Base-by-base conservation (phyloP, 1,140 invertebrate genomes). In the Zaprionus ornatus region DNA sequence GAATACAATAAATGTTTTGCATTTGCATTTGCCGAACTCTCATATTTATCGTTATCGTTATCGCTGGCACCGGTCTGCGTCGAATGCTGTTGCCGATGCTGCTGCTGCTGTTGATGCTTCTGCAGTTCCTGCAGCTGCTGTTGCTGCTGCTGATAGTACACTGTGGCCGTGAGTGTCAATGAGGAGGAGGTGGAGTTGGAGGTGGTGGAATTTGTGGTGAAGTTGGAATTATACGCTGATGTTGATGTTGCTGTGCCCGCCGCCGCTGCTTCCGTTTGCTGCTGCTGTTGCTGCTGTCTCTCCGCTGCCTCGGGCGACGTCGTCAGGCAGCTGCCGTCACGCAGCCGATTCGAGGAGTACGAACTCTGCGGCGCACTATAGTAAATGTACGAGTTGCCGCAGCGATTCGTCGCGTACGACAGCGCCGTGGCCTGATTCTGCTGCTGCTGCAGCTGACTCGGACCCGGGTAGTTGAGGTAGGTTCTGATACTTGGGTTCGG, bases 341-440 rank as follows among this genome's bases (percentile, higher is more conserved):
- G 79, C 68, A 90, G 59, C 4, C 85, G 85, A 69, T 90, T 90
- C 64, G 85, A 90, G 40, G 85, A 90, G 50, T 90, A 90, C 45
- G 85, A 90, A 59, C 85, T 90, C 57, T 90, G 85, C 7, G 85
- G 85, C 50, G 85, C 82, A 67, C 82, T 69, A 52, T 63, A 90
- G 52, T 85, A 90, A 25, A 85, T 37, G 23, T 88, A 90, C 52
- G 72, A 70, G 19, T 52, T 27, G 63, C 54, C 61, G 35, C 71
- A 72, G 57, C 59, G 72, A 57, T 63, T 75, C 32, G 40, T 75
- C 32, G 40, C 40, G n/a, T 57, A 57, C 5, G 35, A 57, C 12
- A 35, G 25, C 19, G 35, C 21, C 35, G 55, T 21, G 55, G 68
- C n/a, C 37, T 37, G 63, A 54, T 12, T 55, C 25, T 59, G 45